phyloP scores from a whole-genome alignment of 2,888 invertebrate species.

The Drosophila macrothrix region DNA sequence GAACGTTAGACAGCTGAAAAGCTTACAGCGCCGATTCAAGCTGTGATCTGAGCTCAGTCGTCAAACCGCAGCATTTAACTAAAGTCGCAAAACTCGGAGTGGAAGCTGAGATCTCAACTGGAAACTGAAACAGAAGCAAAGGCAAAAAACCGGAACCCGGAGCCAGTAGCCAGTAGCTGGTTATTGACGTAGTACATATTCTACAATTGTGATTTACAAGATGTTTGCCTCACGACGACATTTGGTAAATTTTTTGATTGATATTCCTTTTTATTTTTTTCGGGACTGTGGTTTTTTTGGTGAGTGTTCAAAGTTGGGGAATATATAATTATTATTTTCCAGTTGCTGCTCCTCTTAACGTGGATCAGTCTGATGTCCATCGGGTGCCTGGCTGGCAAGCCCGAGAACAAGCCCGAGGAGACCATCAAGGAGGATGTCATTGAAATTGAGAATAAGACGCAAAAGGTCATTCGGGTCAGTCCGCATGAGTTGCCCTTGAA shows the following conservation, averaged over 20 bases:
- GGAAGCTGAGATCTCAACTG: slow-evolving; percentile 36
- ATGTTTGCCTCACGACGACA: slow-evolving; percentile 61
- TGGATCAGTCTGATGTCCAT: slow-evolving; percentile 14
- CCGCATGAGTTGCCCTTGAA: slow-evolving; percentile 77
- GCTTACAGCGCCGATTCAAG: slow-evolving; percentile 62
- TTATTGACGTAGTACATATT: slow-evolving; percentile 17
- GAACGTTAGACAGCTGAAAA: slow-evolving; percentile 43
- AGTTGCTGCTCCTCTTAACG: slow-evolving; percentile 35
- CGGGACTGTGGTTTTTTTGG: background rate
- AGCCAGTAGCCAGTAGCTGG: slow-evolving; percentile 1
- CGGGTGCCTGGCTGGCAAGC: slow-evolving; percentile 15
- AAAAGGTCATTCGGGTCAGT: slow-evolving; percentile 82
- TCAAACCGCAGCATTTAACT: slow-evolving; percentile 75
- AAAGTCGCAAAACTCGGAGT: slow-evolving; percentile 66
- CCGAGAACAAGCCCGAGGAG: slow-evolving; percentile 35
- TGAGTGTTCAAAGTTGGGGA: slow-evolving; percentile 3
- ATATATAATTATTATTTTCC: slow-evolving; percentile 6
- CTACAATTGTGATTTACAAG: slow-evolving; percentile 38
- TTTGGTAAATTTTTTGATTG: slow-evolving; percentile 67
- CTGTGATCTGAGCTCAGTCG: slow-evolving; percentile 68
- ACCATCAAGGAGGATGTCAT: slow-evolving; percentile 81
- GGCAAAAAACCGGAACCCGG: background rate
- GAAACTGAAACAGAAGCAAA: slow-evolving; percentile 20
- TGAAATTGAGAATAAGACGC: slow-evolving; percentile 74
- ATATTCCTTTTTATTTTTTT: slow-evolving; percentile 11